phyloP scores from a whole-genome alignment of 2,797 vertebrate genomes.

The Cheirogaleus major region DNA sequence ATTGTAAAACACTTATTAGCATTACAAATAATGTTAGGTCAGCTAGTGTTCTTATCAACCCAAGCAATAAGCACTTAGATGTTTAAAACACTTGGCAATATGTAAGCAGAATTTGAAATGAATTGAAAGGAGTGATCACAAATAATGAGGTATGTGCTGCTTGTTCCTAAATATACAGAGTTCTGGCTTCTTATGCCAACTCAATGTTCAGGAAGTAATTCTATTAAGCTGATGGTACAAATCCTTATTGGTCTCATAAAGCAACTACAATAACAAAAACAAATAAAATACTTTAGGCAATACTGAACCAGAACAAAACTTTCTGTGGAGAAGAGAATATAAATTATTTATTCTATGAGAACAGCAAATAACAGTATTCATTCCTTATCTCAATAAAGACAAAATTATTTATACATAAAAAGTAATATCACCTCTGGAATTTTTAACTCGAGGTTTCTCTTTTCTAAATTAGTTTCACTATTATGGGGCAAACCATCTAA shows the following conservation, averaged over 20 bases:
- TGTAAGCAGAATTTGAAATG: slow-evolving; percentile 35
- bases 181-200: slow-evolving; percentile 8
- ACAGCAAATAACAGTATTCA: background rate
- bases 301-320: slow-evolving; percentile 21
- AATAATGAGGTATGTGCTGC: background rate
- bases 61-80: slow-evolving; percentile 45
- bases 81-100: slow-evolving; percentile 61
- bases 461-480: background rate
- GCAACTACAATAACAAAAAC: background rate
- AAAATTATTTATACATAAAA: background rate
- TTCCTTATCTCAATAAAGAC: background rate
- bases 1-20: slow-evolving; percentile 52
- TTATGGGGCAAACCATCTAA: background rate
- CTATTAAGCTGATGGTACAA: slow-evolving; percentile 20
- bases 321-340: background rate
- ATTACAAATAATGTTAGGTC: slow-evolving; percentile 39
- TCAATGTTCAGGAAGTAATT: background rate
- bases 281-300: background rate
- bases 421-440: background rate
- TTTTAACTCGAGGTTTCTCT: background rate
- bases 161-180: slow-evolving; percentile 48
- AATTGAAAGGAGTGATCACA: slow-evolving; percentile 55
- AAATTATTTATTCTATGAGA: slow-evolving; percentile 26
- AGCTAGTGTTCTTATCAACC: slow-evolving; percentile 35
- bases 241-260: slow-evolving; percentile 45